Percentiles rank a stretch among this genome's conserved stretches.
These are phyloP conservation scores for Coregonus clupeaformis DNA, from an alignment of 2,113 vertebrate species.

Conservation along the genomic window DNA sequence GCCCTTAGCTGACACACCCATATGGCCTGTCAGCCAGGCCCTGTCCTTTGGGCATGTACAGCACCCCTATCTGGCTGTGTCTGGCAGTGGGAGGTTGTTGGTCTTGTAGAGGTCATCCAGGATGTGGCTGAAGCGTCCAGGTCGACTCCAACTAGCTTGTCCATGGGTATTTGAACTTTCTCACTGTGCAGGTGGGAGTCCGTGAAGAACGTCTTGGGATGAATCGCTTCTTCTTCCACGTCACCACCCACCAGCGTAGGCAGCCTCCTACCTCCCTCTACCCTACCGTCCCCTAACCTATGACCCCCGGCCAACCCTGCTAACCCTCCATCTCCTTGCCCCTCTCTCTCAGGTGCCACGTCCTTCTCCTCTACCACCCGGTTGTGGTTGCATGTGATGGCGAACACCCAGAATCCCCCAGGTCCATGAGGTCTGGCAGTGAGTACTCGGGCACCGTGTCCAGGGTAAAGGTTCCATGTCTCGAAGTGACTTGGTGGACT, in stretches of 20 bases:
- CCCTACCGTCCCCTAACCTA: conserved; percentile 51
- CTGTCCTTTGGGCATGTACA: conserved; percentile 74
- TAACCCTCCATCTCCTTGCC: conserved; percentile 3
- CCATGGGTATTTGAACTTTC: conserved; percentile 80
- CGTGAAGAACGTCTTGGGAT: conserved; percentile 58
- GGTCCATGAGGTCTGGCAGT: conserved; percentile 83
- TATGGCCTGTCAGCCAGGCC: conserved; percentile 91
- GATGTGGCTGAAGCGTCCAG: conserved; percentile 89
- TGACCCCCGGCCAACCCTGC: conserved; percentile 36
- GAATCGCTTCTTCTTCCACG: neutral
- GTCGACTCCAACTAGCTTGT: conserved; percentile 88
- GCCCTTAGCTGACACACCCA: conserved; percentile 85
- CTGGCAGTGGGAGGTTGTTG: conserved; percentile 86
- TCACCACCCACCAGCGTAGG: neutral
- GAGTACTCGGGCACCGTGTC: conserved; percentile 87
- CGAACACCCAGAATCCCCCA: conserved; percentile 91
- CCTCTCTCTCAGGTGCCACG: conserved; percentile 46
- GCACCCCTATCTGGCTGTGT: conserved; percentile 89
- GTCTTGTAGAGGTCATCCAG: conserved; percentile 87
- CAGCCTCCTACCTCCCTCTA: neutral
- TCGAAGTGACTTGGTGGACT: neutral
- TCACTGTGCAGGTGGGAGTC: conserved; percentile 83
- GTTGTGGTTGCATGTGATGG: conserved; percentile 94
- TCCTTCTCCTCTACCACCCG: conserved; percentile 64
- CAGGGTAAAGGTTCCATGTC: conserved; percentile 71